Evolutionary conservation across 2,113 vertebrate species (phyloP).

Genomic region (Chamaea fasciata): DNA sequence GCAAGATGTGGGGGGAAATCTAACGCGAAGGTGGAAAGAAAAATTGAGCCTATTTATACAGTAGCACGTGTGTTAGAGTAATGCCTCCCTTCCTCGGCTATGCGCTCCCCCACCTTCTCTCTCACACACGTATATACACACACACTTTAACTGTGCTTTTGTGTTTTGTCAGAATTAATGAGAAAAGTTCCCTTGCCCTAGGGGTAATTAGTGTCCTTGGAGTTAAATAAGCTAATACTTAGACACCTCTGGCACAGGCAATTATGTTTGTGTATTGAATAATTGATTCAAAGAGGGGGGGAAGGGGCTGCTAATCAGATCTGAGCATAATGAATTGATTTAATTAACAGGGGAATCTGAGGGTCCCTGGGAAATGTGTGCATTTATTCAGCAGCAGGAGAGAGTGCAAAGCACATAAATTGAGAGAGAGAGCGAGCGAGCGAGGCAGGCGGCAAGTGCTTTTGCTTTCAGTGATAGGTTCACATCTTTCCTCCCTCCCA

Average conservation of each 20-base stretch:
- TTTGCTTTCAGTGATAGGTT: slow-evolving; percentile 81
- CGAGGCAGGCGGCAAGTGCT: slow-evolving; percentile 80
- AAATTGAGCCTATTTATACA: slow-evolving; percentile 57
- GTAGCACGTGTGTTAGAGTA: slow-evolving; percentile 59
- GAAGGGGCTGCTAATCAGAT: slow-evolving; percentile 99
- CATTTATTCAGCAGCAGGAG: slow-evolving; percentile 88
- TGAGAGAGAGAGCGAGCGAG: slow-evolving; percentile 74
- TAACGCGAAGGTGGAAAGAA: slow-evolving; percentile 2
- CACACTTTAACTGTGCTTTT: slow-evolving; percentile 97
- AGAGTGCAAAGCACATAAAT: slow-evolving; percentile 87
- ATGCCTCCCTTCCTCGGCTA: slow-evolving; percentile 14
- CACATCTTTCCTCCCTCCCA: slow-evolving; percentile 67
- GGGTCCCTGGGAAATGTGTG: slow-evolving; percentile 94
- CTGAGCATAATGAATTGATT: slow-evolving; percentile 99
- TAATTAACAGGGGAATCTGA: slow-evolving; percentile 99
- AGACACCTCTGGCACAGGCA: slow-evolving; percentile 99
- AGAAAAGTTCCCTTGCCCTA: slow-evolving; percentile 99
- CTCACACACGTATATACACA: slow-evolving; percentile 68
- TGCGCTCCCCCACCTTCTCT: slow-evolving; percentile 49
- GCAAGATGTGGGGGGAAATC: not conserved
- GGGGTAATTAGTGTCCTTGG: slow-evolving; percentile 99
- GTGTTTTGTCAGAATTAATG: slow-evolving; percentile 99
- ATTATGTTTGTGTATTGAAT: slow-evolving; percentile 99
- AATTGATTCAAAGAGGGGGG: slow-evolving; percentile 99
- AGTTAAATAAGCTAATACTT: slow-evolving; percentile 99